These are phyloP conservation scores for Ciona savignyi DNA, from an alignment of 23 tunicate species.

Conservation along the genomic window DNA sequence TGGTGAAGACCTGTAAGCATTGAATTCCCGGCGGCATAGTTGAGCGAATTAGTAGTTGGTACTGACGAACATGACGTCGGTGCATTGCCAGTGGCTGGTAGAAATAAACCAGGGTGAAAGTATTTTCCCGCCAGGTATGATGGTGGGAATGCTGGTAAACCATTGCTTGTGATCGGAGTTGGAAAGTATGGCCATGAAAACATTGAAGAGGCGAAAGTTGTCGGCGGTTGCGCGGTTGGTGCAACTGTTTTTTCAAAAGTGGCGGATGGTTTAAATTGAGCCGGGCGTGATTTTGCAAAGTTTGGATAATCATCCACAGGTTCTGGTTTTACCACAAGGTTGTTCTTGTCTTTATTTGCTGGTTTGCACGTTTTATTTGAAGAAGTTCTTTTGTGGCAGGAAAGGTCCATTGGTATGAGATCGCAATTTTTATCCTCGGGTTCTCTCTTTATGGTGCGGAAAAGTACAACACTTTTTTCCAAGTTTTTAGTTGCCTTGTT, in stretches of 20 bases:
- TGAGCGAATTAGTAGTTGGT: neutral
- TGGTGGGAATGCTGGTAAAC: conserved; percentile 3
- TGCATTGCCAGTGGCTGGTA: neutral
- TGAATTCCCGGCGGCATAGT: neutral
- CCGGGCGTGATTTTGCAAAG: neutral
- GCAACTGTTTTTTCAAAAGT: too few species aligned
- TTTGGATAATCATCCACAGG: neutral
- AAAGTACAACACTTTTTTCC: neutral
- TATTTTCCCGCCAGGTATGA: neutral
- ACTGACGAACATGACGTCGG: neutral
- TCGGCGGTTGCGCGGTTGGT: neutral
- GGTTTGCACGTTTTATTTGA: neutral
- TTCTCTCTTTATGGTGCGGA: neutral
- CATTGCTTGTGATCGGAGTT: conserved; percentile 1
- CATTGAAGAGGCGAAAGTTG: conserved; percentile 3
- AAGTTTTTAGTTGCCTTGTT: neutral
- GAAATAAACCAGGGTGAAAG: conserved; percentile 7
- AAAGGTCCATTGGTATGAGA: conserved; percentile 8
- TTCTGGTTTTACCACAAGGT: neutral
- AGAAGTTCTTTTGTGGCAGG: conserved; percentile 2
- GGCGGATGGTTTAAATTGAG: neutral
- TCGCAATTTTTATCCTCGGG: neutral
- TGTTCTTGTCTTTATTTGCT: neutral
- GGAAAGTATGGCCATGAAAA: conserved; percentile 9
- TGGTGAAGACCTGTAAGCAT: neutral